These are phyloP conservation scores for Scelioninae gen. 1 DNA, from an alignment of 2,888 invertebrate genomes.

Conservation along the genomic window DNA sequence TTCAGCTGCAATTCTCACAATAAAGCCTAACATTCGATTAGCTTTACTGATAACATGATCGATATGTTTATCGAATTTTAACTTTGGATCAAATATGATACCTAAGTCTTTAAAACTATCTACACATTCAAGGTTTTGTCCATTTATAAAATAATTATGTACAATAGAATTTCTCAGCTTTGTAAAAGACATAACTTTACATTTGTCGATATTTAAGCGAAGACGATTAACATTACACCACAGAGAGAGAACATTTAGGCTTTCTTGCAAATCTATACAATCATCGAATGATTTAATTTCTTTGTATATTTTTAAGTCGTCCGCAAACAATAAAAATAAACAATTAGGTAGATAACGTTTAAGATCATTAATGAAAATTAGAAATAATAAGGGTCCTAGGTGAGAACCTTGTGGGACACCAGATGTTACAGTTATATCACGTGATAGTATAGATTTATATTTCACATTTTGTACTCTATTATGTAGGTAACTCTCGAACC, in stretches of 20 bases:
- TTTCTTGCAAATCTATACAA: neutral
- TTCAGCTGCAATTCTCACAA: neutral
- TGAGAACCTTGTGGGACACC: conserved; percentile 4
- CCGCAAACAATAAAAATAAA: conserved; percentile 5
- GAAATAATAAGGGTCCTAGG: conserved; percentile 5
- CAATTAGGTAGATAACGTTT: neutral
- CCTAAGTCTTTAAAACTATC: neutral
- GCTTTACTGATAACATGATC: neutral
- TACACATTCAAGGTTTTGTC: neutral
- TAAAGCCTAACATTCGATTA: conserved; percentile 10
- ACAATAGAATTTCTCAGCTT: too few relatives aligned
- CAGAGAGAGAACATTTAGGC: neutral
- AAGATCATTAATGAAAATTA: conserved; percentile 1
- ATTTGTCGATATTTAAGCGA: neutral
- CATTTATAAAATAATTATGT: neutral
- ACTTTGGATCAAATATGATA: neutral
- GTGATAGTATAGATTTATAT: neutral
- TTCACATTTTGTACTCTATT: conserved; percentile 1
- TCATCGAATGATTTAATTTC: neutral
- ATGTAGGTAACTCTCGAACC: neutral
- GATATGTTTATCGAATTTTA: conserved; percentile 15
- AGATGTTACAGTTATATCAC: neutral
- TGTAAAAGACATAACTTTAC: conserved; percentile 1
- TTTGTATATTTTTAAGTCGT: neutral
- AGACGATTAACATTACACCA: neutral